Evolutionary conservation across 2,113 vertebrate genomes (phyloP), one percentile per base, ranked within the genome.

Genomic region (Lanius collurio): DNA sequence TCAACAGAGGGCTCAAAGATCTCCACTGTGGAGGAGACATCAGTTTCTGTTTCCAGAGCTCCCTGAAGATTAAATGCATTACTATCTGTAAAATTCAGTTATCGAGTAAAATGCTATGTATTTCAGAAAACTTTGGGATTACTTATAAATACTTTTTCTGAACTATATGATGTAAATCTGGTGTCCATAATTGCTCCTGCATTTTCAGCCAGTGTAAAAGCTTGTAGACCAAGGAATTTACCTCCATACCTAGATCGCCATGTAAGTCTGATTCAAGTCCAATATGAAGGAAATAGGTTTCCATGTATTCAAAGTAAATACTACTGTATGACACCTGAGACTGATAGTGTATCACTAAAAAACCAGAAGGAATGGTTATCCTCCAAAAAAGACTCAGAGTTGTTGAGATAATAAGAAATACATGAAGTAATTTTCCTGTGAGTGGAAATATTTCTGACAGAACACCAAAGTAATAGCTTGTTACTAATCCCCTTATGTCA

Each of bases 321-420:
- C 22, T 49, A 26, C 9, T 27, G 7, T 60, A 22, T 60, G 50
- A 70, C 37, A 83, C 4, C 22, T 79, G 44, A n/a, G 30, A 59
- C 13, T 80, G 15, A 11, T 41, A 53, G 4, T 56, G 1, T n/a
- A 26, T 49, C 7, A 47, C 15, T 57, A 33, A 60, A 75, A 73
- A 56, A 0, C 0, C 19, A n/a, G 23, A 42, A 73, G 6, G 10
- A 42, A 49, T 76, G 4, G 2, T 16, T 82, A 7, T 69, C 35
- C 13, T 56, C 11, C 27, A 52, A 68, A 50, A 78, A 56, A n/a
- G 31, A 9, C 11, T 37, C 70, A 3, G 11, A 30, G 8, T 37
- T 65, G 4, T 87, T 81, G 59, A 53, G 27, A 53, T 62, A 69
- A 49, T 56, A 52, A 76, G 20, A 80, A 69, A 55, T 39, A 39